These are phyloP conservation scores for Propithecus deckenii DNA, from an alignment of 2,797 vertebrate species.

Conservation along the genomic window DNA sequence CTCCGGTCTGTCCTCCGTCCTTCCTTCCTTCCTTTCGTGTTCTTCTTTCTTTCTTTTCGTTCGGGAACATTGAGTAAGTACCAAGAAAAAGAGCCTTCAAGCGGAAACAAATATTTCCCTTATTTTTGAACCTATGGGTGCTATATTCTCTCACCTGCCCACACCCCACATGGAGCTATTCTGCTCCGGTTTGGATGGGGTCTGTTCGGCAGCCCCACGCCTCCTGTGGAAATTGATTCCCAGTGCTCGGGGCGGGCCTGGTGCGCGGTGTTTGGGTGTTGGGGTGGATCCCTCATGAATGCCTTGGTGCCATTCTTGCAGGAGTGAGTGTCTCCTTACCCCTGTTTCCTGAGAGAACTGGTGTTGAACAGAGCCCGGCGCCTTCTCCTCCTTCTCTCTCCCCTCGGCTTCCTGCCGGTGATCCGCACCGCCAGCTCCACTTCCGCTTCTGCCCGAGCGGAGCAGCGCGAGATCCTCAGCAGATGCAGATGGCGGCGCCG, in stretches of 20 bases:
- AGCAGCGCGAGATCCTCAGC: not conserved
- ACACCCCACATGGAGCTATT: not conserved
- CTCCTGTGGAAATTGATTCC: not conserved
- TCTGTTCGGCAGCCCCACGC: not conserved
- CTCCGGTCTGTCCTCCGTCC: too few species aligned
- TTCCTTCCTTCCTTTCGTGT: rapidly evolving
- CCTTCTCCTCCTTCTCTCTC: not conserved
- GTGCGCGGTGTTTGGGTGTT: not conserved
- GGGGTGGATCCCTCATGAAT: not conserved
- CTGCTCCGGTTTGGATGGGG: not conserved
- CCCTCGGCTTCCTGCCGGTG: too few species aligned
- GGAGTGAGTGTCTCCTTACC: not conserved
- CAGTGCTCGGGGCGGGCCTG: not conserved
- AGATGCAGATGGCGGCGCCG: not conserved
- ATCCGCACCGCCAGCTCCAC: not conserved
- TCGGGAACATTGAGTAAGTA: not conserved
- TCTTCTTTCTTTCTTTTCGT: rapidly evolving
- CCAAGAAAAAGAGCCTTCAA: not conserved
- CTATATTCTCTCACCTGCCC: not conserved
- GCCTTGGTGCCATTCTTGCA: not conserved
- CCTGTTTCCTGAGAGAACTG: not conserved
- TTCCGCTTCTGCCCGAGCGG: too few species aligned
- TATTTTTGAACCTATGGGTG: not conserved
- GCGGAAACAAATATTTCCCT: not conserved
- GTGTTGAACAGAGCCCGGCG: too few species aligned